A percentile compares a stretch with the other conserved stretches of the same genome.
phyloP scores from a whole-genome alignment of 2,888 invertebrate species.

The Onthophagus sagittarius region DNA sequence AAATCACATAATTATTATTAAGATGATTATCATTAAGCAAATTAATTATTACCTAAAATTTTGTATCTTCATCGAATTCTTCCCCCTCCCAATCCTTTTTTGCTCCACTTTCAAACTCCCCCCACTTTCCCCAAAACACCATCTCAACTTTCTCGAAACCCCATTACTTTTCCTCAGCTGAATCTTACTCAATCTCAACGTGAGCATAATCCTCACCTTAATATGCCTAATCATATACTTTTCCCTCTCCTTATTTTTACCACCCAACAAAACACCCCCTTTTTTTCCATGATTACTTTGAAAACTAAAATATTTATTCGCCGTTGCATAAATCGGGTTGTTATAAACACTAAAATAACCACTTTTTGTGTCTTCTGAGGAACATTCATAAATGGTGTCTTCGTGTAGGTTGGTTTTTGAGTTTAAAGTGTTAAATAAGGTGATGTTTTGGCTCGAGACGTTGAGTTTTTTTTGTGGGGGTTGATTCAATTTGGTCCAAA shows the following conservation, averaged over 20 bases:
- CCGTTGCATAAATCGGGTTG: constrained; percentile 44
- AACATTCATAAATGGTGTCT: constrained; percentile 47
- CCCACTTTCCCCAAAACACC: constrained; percentile 28
- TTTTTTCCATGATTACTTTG: constrained; percentile 21
- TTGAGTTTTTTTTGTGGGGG: constrained; percentile 16
- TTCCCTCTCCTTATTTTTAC: constrained; percentile 48
- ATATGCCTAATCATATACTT: constrained; percentile 62
- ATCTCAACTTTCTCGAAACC: constrained; percentile 12
- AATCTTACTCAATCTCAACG: constrained; percentile 58
- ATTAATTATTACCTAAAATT: constrained; percentile 44
- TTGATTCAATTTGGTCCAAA: constrained; percentile 29
- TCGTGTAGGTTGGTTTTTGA: constrained; percentile 44
- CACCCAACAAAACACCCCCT: constrained; percentile 19
- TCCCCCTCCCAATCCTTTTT: constrained; percentile 45
- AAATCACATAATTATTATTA: too few species aligned
- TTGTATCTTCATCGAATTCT: constrained; percentile 46
- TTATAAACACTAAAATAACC: constrained; percentile 43
- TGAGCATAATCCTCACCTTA: constrained; percentile 63
- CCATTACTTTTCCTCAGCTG: constrained; percentile 41
- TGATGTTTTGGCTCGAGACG: constrained; percentile 33
- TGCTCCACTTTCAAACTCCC: constrained; percentile 43
- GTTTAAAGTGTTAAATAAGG: constrained; percentile 40
- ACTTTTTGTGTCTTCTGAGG: constrained; percentile 31
- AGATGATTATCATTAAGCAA: too few species aligned
- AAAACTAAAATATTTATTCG: constrained; percentile 25